These are phyloP conservation scores for Ageneiosus marmoratus DNA, from an alignment of 2,113 vertebrate genomes.

Conservation along the genomic window DNA sequence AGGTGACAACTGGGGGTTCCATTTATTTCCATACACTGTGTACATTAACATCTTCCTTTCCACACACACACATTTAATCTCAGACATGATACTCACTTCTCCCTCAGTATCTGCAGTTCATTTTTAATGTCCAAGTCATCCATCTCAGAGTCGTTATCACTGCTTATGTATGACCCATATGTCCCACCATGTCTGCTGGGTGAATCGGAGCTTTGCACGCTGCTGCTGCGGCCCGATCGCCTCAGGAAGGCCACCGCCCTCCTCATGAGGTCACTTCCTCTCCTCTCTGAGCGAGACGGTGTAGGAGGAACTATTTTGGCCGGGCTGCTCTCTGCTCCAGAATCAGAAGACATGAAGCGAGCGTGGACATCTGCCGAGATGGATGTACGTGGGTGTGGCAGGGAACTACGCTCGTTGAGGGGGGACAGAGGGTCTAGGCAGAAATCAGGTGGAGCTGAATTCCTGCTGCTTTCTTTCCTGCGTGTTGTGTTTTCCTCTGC, in stretches of 20 bases:
- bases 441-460: slow-evolving; percentile 91
- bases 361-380: slow-evolving; percentile 70
- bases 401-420: slow-evolving; percentile 73
- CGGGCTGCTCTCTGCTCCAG: slow-evolving; percentile 82
- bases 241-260: slow-evolving; percentile 88
- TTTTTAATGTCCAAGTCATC: slow-evolving; percentile 93
- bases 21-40: too few species aligned
- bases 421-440: slow-evolving; percentile 85
- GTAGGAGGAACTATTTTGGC: slow-evolving; percentile 66
- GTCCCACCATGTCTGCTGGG: slow-evolving; percentile 77
- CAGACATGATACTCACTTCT: slow-evolving; percentile 81
- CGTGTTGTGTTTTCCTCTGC: slow-evolving; percentile 82
- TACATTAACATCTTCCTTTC: neutral
- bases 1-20: too few species aligned
- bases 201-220: slow-evolving; percentile 78
- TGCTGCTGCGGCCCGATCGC: slow-evolving; percentile 80
- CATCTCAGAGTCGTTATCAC: slow-evolving; percentile 95
- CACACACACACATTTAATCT: neutral
- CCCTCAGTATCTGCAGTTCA: slow-evolving; percentile 88
- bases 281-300: slow-evolving; percentile 68
- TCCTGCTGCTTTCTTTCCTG: slow-evolving; percentile 80
- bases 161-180: slow-evolving; percentile 91
- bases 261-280: slow-evolving; percentile 85
- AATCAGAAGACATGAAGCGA: slow-evolving; percentile 86
- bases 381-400: slow-evolving; percentile 80